Conservation (phyloP, 2,113 vertebrate genomes). For the Tursiops truncatus region DNA sequence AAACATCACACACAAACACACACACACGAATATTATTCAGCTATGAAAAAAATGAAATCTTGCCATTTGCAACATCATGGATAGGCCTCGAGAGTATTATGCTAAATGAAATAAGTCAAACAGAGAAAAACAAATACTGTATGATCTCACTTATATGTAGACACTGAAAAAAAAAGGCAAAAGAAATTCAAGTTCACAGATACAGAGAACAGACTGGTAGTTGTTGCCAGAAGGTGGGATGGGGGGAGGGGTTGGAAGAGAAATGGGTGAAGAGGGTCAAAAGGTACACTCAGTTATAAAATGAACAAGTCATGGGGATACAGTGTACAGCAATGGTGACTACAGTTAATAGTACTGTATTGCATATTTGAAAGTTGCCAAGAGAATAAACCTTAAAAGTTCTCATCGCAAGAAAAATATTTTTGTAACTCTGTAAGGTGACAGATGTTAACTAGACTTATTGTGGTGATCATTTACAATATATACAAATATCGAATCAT, state of each 20-base stretch:
- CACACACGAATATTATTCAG: not conserved
- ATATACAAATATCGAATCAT: not conserved
- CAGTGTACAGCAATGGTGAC: not conserved
- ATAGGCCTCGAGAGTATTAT: not conserved
- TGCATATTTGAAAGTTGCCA: not conserved
- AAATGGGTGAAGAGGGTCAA: no score
- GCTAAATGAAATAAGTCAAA: not conserved
- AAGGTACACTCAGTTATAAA: not conserved
- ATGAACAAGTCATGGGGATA: not conserved
- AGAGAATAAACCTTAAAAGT: not conserved
- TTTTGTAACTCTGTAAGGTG: not conserved
- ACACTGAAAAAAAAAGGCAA: no score
- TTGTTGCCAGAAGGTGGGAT: no score
- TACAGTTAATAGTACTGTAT: not conserved
- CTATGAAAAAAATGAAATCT: not conserved
- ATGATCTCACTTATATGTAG: no score
- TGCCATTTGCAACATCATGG: not conserved
- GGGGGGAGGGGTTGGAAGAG: no score
- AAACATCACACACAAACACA: not conserved
- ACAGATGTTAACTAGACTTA: not conserved
- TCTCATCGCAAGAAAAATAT: not conserved
- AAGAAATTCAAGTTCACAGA: no score
- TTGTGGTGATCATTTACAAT: not conserved
- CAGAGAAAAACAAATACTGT: no score
- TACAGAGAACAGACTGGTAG: no score